Base-by-base conservation (phyloP, 2,888 invertebrate genomes). In the Agonum fuliginosum region DNA sequence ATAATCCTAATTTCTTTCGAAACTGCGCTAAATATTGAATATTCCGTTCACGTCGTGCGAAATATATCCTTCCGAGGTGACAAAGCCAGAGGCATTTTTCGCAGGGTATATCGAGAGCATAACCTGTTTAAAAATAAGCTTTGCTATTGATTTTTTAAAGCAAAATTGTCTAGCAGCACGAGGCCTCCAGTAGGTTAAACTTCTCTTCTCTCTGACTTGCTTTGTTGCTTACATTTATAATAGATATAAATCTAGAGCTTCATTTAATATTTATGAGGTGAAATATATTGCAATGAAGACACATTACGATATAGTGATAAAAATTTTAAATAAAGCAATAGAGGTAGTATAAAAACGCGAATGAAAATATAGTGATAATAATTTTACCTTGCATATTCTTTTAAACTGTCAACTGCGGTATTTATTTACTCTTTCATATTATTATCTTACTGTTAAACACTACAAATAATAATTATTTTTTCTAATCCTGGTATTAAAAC, bases 61-160 rank as follows among this genome's bases (percentile, higher is more conserved):
- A 6, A 10, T 37, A n/a, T 37, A n/a, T 37, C 12, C 19, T 46
- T 46, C 6, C 46, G n/a, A 5, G 46, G 1, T 46, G 19, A 37
- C 46, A 19, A 46, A 19, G 19, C 10, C 46, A 19, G 17, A 19
- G 14, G 46, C 22, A 54, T 54, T 22, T 54, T 41, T 43, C 0
- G 12, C 54, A 12, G 22, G 54, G 22, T 22, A n/a, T 54, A 54
- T 54, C 24, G 54, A 24, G 54, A 54, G 22, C 24, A 24, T 54
- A 54, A 54, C 54, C 54, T 20, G 54, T 54, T 24, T 54, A 54
- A 54, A 62, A 62, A 62, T 62, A 62, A 62, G 30, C 30, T 62
- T 54, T 17, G 3, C 30, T 62, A 62, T 62, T 62, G 58, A 62
- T 62, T 62, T 62, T 62, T 27, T 17, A 62, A 62, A 62, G 58